Conservation (phyloP, 2,888 invertebrate species). For the Macrosiphum euphorbiae region DNA sequence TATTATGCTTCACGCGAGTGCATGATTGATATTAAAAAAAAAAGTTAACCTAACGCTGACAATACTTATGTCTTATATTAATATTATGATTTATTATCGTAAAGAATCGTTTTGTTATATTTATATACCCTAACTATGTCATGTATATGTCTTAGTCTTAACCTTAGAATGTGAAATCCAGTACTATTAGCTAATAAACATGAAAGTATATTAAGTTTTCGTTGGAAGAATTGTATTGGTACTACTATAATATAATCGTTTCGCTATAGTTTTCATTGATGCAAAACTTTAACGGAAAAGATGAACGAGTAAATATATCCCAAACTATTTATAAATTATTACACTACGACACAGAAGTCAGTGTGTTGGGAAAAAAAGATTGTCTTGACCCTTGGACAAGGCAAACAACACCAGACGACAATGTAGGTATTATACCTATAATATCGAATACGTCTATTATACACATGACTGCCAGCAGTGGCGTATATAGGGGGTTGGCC, state of each 20-base stretch:
- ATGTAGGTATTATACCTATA: background rate
- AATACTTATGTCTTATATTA: background rate
- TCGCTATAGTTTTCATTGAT: background rate
- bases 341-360: background rate
- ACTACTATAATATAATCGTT: no score
- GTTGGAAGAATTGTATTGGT: background rate
- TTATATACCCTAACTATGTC: background rate
- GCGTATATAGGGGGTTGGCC: no score
- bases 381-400: background rate
- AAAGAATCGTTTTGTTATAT: background rate
- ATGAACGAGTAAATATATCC: background rate
- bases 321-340: background rate
- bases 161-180: background rate
- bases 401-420: background rate
- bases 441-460: background rate
- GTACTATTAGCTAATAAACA: background rate
- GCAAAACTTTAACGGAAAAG: background rate
- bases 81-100: background rate
- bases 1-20: background rate
- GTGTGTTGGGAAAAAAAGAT: background rate
- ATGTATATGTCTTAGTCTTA: background rate
- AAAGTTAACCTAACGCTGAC: background rate
- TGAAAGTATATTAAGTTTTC: background rate
- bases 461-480: background rate
- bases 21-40: background rate